These are phyloP conservation scores for Atherinosoma microstoma DNA, from an alignment of 2,797 vertebrate genomes.

Conservation along the genomic window DNA sequence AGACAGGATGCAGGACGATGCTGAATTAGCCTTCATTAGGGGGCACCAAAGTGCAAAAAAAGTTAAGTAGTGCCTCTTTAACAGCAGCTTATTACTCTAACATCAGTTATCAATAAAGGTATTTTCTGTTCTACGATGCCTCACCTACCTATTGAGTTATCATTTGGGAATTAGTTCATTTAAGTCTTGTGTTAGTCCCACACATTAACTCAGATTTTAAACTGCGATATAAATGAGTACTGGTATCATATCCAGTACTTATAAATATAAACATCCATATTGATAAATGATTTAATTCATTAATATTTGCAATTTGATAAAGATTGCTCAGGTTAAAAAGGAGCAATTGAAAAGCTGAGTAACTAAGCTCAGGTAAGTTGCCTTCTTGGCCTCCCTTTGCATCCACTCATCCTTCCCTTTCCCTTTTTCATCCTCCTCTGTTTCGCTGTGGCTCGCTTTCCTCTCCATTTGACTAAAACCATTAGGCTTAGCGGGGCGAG, in stretches of 20 bases:
- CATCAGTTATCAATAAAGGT: not conserved
- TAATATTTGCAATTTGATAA: not conserved
- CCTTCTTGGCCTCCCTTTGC: constrained; percentile 11
- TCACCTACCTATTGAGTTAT: not conserved
- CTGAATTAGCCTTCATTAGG: not conserved
- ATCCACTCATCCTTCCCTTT: constrained; percentile 29
- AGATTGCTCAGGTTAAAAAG: not conserved
- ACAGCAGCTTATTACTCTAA: not conserved
- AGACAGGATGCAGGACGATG: not conserved
- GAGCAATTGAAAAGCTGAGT: not conserved
- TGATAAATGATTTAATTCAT: too few species aligned
- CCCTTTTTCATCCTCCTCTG: constrained; percentile 31
- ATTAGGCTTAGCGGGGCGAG: constrained; percentile 49
- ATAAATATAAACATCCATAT: too few species aligned
- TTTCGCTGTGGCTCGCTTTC: constrained; percentile 32
- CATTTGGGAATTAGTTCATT: too few species aligned
- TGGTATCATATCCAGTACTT: not conserved
- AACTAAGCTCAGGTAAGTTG: constrained; percentile 8
- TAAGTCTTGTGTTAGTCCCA: not conserved
- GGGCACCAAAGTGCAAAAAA: too few species aligned
- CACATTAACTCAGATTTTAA: not conserved
- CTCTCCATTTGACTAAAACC: constrained; percentile 37
- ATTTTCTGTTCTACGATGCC: not conserved
- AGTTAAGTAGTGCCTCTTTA: too few species aligned
- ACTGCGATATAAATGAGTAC: not conserved